These are phyloP conservation scores for Brachyalestes nurse DNA, from an alignment of 2,797 vertebrate genomes.

Conservation along the genomic window DNA sequence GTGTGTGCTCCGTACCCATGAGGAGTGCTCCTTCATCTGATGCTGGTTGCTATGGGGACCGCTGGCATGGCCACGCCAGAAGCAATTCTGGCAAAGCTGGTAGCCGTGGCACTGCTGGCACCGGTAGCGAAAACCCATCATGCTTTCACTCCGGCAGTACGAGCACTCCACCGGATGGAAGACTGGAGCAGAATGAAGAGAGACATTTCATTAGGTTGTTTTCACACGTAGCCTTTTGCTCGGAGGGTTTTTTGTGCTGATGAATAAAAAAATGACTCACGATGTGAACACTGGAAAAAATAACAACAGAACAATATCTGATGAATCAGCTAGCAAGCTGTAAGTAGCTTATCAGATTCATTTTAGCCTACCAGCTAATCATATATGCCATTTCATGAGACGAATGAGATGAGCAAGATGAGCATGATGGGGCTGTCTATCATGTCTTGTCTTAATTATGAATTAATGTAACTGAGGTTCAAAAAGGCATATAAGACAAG, in stretches of 20 bases:
- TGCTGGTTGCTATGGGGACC: constrained; percentile 98
- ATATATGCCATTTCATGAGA: background rate
- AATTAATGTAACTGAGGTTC: background rate
- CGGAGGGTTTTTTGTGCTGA: background rate
- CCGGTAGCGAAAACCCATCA: constrained; percentile 98
- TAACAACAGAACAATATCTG: background rate
- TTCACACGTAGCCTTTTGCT: background rate
- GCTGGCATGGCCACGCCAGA: constrained; percentile 95
- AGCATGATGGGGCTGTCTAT: no score
- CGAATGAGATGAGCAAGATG: no score
- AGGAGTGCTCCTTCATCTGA: constrained; percentile 99
- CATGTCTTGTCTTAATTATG: no score
- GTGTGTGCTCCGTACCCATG: constrained; percentile 83
- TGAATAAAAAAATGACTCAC: background rate
- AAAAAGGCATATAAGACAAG: background rate
- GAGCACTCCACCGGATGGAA: constrained; percentile 99
- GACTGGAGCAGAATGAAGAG: constrained; percentile 74
- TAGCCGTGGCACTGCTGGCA: constrained; percentile 99
- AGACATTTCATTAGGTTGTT: background rate
- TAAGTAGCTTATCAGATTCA: background rate
- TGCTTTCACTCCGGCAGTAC: constrained; percentile 95
- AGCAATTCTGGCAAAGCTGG: constrained; percentile 97
- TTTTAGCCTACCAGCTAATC: no score
- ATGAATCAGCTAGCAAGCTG: background rate
- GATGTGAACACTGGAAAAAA: background rate